A percentile compares a stretch with the other conserved stretches of the same genome.
phyloP scores from a whole-genome alignment of 2,888 invertebrate genomes.

The Emmelina monodactyla region DNA sequence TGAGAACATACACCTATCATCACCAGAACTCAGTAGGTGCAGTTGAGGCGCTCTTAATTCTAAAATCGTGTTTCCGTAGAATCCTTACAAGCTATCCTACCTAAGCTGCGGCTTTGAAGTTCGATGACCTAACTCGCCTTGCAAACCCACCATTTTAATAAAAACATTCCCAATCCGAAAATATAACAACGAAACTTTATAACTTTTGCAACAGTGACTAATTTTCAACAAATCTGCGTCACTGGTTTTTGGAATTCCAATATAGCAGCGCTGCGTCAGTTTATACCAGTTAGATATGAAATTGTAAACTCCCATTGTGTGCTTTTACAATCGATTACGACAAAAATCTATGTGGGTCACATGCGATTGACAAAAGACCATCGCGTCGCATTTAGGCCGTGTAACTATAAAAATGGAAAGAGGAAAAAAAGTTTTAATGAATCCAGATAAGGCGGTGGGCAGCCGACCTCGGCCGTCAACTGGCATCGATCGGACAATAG shows the following conservation, averaged over 20 bases:
- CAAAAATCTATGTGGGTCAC: conserved; percentile 53
- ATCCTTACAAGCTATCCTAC: conserved; percentile 63
- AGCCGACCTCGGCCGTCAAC: conserved; percentile 64
- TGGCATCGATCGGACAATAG: conserved; percentile 51
- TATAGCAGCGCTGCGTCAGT: conserved; percentile 20
- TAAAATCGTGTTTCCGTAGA: conserved; percentile 66
- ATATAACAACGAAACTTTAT: not conserved
- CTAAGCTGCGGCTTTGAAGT: conserved; percentile 51
- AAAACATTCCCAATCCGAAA: not conserved
- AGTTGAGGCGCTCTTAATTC: too few relatives aligned
- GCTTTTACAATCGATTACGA: conserved; percentile 39
- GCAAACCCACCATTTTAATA: conserved; percentile 20
- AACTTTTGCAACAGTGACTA: conserved; percentile 21
- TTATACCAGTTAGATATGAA: conserved; percentile 24
- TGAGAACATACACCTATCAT: not conserved
- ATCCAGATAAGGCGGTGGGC: conserved; percentile 62
- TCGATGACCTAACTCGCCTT: conserved; percentile 51
- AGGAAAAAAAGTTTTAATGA: conserved; percentile 42
- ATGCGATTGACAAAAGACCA: conserved; percentile 40
- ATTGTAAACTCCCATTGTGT: conserved; percentile 30
- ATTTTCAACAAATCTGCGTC: conserved; percentile 23
- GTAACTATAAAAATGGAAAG: conserved; percentile 35
- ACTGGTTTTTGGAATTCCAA: conserved; percentile 19
- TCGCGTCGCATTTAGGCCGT: conserved; percentile 33
- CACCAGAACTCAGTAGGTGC: not conserved